These are phyloP conservation scores for Tineola bisselliella DNA, from an alignment of 2,888 invertebrate genomes.

Conservation along the genomic window DNA sequence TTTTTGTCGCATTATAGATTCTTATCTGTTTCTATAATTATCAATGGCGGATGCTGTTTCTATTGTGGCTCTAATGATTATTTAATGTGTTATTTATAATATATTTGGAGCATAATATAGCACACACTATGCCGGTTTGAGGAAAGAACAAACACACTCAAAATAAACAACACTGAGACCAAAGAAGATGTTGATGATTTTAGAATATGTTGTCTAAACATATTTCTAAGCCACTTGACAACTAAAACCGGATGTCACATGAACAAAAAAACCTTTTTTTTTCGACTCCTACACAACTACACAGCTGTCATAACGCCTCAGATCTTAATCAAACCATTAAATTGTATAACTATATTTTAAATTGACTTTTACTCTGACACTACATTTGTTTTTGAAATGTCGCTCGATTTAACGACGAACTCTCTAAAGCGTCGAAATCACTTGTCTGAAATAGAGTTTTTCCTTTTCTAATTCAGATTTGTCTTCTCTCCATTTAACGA, in stretches of 20 bases:
- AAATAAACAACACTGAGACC: too few relatives aligned
- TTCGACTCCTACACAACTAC: constrained; percentile 19
- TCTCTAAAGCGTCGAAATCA: too few relatives aligned
- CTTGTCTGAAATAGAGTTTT: too few relatives aligned
- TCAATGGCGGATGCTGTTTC: not conserved
- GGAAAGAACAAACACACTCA: too few relatives aligned
- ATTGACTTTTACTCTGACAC: not conserved
- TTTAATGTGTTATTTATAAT: too few relatives aligned
- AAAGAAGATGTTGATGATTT: too few relatives aligned
- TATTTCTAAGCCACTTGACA: not conserved
- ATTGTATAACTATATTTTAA: not conserved
- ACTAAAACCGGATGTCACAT: not conserved
- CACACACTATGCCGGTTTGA: too few relatives aligned
- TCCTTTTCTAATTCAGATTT: too few relatives aligned
- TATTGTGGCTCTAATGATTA: not conserved
- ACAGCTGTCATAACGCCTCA: constrained; percentile 43
- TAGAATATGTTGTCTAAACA: too few relatives aligned
- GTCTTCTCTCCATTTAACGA: too few relatives aligned
- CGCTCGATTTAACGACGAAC: too few relatives aligned
- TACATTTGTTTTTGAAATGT: not conserved
- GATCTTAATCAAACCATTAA: constrained; percentile 26
- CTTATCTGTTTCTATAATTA: not conserved
- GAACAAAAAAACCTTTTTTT: not conserved
- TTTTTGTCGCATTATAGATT: not conserved
- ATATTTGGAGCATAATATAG: too few relatives aligned